Evolutionary conservation across 30 jellyfish, hydroid and myxozoan species (phyloP), one percentile per base, ranked within the genome.

Genomic region (Aurelia sp.): DNA sequence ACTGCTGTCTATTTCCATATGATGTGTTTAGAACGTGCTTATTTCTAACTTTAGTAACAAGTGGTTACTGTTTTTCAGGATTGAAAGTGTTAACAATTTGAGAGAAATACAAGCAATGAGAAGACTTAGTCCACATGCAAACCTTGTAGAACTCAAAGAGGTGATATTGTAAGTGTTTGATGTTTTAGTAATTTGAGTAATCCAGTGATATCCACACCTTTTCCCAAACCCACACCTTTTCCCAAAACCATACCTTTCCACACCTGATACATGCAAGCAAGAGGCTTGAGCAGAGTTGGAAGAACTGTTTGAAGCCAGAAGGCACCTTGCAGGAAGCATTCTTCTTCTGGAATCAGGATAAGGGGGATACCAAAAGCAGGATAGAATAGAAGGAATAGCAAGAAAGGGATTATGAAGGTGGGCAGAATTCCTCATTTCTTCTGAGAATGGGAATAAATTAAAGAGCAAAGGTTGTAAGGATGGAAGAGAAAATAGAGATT

Each of bases 31-130:
- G 16, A 55, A 3, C 11, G 4, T 76, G 62, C 19, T 9, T 51
- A n/a, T 23, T 62, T 58, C 12, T 64, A 21, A 1, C 2, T 20
- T 76, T 55, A 21, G 52, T 40, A 18, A 35, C 16, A 55, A 37
- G 10, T 13, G 13, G 5, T 4, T 7, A 17, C 48, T 9, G 1
- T 52, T 62, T 66, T 69, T 17, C 70, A 91, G 97, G 59, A 78
- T 91, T 23, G 96, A 91, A 3, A 82, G 88, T 66, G 97, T 91
- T 44, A 91, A 91, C 73, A 91, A 91, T 66, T 82, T 91, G 58
- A 71, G 97, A 44, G 97, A 91, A 48, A 91, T 91, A 31, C 97
- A 91, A 87, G 93, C 96, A 48, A 91, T 91, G 97, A 60, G 97
- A 48, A 27, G 97, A 66, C 87, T 91, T 13, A 91, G 94, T 72